Evolutionary conservation across 1,140 invertebrate genomes (phyloP), one percentile per base, ranked within the genome.

Genomic region (Drosophila navojoa): DNA sequence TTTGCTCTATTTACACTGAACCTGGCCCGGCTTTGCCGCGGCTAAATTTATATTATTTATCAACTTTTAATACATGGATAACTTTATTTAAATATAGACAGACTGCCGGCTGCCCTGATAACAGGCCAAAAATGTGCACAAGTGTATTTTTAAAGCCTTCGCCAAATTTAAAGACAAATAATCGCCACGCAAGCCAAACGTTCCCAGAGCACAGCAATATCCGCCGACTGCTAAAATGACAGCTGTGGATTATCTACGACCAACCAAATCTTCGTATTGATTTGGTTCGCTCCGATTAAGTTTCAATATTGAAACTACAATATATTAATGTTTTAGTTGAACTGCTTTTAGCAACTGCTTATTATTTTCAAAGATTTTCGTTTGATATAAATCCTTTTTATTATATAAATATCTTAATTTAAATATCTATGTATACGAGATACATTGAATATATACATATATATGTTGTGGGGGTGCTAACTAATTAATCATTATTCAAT

Each of bases 11-110:
- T 79, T 57, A 58, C 7, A 19, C 42, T 38, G 15, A 32, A 29
- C 5, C n/a, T n/a, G 9, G 42, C 42, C 19, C 10, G 19, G 50
- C 64, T 45, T 57, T 42, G 27, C 2, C 38, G 6, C 11, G 45
- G 47, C 44, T 61, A 74, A 79, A 60, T 58, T 59, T 69, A 75
- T 66, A 66, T 77, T 77, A 81, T 81, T 77, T 85, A 85, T 71
- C 70, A 50, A 72, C 62, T 77, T 85, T 85, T 81, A 85, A 85
- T 79, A 47, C 70, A 10, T 52, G 16, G 57, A 38, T 67, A 64
- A 59, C 5, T 80, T 57, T 11, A 55, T 57, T 67, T 77, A 78
- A 54, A 75, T 74, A 58, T 67, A 70, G 61, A 63, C 38, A 29
- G 1, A 11, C 15, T 52, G 45, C 53, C 55, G 45, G 58, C 13